phyloP scores from a whole-genome alignment of 1,140 invertebrate species.

The Halyomorpha halys region DNA sequence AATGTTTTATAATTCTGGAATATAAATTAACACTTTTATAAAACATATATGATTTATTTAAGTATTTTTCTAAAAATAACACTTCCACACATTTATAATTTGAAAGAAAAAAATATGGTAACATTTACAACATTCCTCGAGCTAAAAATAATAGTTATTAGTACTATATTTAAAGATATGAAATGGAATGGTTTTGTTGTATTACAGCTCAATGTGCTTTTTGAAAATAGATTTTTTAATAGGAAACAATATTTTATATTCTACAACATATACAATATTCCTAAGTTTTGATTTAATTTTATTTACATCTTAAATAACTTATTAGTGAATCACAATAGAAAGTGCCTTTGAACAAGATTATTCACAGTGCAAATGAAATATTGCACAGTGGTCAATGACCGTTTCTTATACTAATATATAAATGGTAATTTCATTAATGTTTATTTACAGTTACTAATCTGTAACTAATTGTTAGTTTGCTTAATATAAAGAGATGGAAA shows the following conservation, averaged over 20 bases:
- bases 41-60: conserved; percentile 16
- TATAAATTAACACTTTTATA: no score
- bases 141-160: conserved; percentile 1
- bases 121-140: conserved; percentile 9
- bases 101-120: conserved; percentile 8
- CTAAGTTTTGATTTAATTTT: conserved; percentile 10
- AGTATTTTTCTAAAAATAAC: conserved; percentile 13
- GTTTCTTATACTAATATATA: conserved; percentile 4
- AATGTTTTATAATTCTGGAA: no score
- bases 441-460: conserved; percentile 9
- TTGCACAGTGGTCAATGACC: conserved; percentile 5
- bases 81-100: neutral
- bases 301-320: conserved; percentile 4
- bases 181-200: conserved; percentile 13
- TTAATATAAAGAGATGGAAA: no score
- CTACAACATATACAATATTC: conserved; percentile 6
- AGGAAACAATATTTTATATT: conserved; percentile 7
- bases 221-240: neutral
- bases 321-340: conserved; percentile 15
- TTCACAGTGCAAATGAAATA: conserved; percentile 12
- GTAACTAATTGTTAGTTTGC: neutral
- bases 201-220: neutral
- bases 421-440: conserved; percentile 2
- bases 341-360: conserved; percentile 1
- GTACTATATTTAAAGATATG: conserved; percentile 3